phyloP scores from a whole-genome alignment of 1,140 invertebrate genomes.

The Grapholita molesta region DNA sequence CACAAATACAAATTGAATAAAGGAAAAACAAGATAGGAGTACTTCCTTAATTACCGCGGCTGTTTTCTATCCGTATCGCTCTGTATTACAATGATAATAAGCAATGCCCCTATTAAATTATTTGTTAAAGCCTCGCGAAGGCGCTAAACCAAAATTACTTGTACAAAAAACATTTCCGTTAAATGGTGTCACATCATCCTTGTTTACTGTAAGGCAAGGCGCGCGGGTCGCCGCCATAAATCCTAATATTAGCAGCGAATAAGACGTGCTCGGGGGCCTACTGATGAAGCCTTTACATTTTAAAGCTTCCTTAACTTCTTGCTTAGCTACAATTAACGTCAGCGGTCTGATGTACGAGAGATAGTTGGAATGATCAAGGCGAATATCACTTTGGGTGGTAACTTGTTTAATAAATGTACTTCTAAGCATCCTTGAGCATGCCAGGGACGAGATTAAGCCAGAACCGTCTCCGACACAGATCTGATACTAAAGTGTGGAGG shows the following conservation, averaged over 20 bases:
- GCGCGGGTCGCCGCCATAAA: conserved; percentile 28
- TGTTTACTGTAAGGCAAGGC: conserved; percentile 33
- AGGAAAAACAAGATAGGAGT: conserved; percentile 29
- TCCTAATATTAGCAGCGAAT: conserved; percentile 46
- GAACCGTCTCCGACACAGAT: background rate
- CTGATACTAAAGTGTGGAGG: conserved; percentile 3
- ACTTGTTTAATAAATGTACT: conserved; percentile 11
- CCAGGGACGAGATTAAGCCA: background rate
- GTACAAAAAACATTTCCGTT: conserved; percentile 38
- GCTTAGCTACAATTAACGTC: background rate
- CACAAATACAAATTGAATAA: conserved; percentile 1
- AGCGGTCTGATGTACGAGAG: background rate
- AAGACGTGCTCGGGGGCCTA: conserved; percentile 29
- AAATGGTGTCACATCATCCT: conserved; percentile 46
- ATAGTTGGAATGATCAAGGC: conserved; percentile 5
- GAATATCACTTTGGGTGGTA: conserved; percentile 4
- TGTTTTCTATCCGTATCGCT: conserved; percentile 65
- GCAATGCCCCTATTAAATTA: conserved; percentile 66
- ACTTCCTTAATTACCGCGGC: conserved; percentile 58
- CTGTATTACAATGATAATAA: conserved; percentile 69
- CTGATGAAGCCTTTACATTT: conserved; percentile 10
- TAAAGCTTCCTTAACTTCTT: conserved; percentile 2
- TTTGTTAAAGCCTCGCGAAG: conserved; percentile 30
- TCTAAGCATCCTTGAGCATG: background rate
- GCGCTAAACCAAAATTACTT: conserved; percentile 33